Percentiles rank a stretch among this genome's conserved stretches.
Conservation (phyloP, 2,113 vertebrate species). For the Grammomys dolichurus region DNA sequence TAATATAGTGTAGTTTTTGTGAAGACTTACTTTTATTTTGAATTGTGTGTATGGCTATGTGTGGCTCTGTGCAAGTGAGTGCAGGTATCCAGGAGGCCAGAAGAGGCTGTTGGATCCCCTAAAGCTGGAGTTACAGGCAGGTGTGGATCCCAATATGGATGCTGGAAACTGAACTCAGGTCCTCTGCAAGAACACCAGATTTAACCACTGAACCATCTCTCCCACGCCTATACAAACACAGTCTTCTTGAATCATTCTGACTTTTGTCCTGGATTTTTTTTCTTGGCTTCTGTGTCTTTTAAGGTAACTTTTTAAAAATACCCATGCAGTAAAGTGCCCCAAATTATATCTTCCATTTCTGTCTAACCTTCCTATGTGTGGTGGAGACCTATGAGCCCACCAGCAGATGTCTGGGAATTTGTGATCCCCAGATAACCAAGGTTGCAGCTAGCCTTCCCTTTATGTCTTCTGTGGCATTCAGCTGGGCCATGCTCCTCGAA, state of each 20-base stretch:
- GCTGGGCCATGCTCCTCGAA: not conserved
- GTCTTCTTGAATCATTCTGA: not conserved
- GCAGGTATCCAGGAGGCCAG: not conserved
- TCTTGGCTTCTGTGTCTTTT: constrained; percentile 5
- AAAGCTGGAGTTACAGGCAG: too few relatives aligned
- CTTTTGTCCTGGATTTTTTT: constrained; percentile 39
- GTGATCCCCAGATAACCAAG: not conserved
- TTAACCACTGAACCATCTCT: not conserved
- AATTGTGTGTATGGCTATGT: not conserved
- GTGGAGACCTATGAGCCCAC: not conserved
- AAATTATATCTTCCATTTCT: not conserved
- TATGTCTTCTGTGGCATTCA: not conserved
- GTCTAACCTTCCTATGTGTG: not conserved
- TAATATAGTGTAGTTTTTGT: not conserved
- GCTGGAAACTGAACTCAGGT: not conserved
- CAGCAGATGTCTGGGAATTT: not conserved
- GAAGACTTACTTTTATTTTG: not conserved
- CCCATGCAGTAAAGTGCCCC: not conserved
- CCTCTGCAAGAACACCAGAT: not conserved
- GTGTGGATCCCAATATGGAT: not conserved
- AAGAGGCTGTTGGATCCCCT: not conserved
- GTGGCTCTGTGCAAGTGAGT: too few relatives aligned
- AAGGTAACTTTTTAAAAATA: constrained; percentile 12
- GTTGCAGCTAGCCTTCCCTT: not conserved
- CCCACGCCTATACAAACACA: not conserved